Conservation (phyloP, 2,797 vertebrate species). For the Thaleichthys pacificus region DNA sequence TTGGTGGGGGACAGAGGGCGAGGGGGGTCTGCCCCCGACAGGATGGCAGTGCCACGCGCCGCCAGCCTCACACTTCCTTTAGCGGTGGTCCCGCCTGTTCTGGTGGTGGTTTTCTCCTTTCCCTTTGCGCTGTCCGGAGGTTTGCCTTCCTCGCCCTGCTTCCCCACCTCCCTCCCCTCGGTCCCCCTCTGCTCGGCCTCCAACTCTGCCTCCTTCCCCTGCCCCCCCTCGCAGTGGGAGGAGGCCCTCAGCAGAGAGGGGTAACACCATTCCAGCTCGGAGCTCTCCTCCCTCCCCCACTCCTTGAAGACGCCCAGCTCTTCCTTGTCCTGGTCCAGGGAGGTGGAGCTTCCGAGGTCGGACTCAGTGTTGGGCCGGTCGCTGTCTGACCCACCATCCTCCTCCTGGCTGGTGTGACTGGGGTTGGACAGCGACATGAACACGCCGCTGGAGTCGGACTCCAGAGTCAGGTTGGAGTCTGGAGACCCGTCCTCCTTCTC, state of each 20-base stretch:
- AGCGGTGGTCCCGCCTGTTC: neutral
- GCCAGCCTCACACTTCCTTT: constrained; percentile 29
- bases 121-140: constrained; percentile 10
- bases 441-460: constrained; percentile 77
- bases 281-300: constrained; percentile 70
- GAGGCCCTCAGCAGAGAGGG: constrained; percentile 60
- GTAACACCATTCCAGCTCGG: constrained; percentile 71
- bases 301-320: constrained; percentile 58
- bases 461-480: constrained; percentile 73
- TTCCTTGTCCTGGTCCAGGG: constrained; percentile 68
- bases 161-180: neutral
- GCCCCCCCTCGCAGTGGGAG: constrained; percentile 39
- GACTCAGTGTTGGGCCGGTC: constrained; percentile 71
- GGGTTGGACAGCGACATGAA: constrained; percentile 76
- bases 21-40: constrained; percentile 61
- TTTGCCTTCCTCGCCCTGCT: constrained; percentile 13
- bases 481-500: constrained; percentile 74
- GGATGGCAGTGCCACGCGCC: constrained; percentile 63
- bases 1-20: constrained; percentile 68
- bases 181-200: constrained; percentile 7
- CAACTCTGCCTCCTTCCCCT: constrained; percentile 10
- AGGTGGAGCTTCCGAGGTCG: constrained; percentile 69
- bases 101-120: constrained; percentile 30
- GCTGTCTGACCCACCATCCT: constrained; percentile 70
- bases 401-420: constrained; percentile 61